Percentiles rank a stretch among this genome's conserved stretches.
Evolutionary conservation across 2,888 invertebrate genomes (phyloP).

Genomic region (Cryptocephalus primarius): DNA sequence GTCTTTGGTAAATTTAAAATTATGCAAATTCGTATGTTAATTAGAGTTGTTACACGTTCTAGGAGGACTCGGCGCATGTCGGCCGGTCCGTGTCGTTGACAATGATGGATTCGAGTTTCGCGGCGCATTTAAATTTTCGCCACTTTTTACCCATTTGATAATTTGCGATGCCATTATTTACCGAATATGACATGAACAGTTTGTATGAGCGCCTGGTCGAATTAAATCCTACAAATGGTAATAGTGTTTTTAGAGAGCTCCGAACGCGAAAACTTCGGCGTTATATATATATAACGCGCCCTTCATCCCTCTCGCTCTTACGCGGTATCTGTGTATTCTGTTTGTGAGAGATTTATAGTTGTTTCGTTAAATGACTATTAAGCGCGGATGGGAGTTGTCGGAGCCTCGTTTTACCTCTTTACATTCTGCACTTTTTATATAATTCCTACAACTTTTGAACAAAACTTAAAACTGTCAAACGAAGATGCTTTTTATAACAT

Average conservation of each 20-base stretch:
- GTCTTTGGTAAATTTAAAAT: constrained; percentile 22
- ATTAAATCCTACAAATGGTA: constrained; percentile 18
- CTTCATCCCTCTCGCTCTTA: too few relatives aligned
- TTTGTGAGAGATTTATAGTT: too few relatives aligned
- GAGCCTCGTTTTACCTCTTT: too few relatives aligned
- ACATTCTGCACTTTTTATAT: too few relatives aligned
- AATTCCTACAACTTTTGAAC: too few relatives aligned
- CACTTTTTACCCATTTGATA: constrained; percentile 24
- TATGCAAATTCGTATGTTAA: constrained; percentile 32
- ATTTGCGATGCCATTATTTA: constrained; percentile 17
- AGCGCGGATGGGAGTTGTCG: too few relatives aligned
- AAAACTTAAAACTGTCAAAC: too few relatives aligned
- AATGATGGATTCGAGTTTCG: constrained; percentile 24
- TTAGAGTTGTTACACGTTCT: constrained; percentile 28
- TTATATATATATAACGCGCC: constrained; percentile 1
- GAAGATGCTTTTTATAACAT: too few relatives aligned
- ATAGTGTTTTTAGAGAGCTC: constrained; percentile 13
- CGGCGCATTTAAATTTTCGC: constrained; percentile 23
- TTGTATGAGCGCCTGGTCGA: constrained; percentile 15
- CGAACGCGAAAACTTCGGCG: constrained; percentile 6
- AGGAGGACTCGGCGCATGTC: constrained; percentile 24
- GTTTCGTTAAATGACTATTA: too few relatives aligned
- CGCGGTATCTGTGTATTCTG: too few relatives aligned
- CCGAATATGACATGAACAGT: constrained; percentile 24
- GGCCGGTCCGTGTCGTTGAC: constrained; percentile 20